These are phyloP conservation scores for Mesochorus sp. DNA, from an alignment of 2,888 invertebrate genomes.

Conservation along the genomic window DNA sequence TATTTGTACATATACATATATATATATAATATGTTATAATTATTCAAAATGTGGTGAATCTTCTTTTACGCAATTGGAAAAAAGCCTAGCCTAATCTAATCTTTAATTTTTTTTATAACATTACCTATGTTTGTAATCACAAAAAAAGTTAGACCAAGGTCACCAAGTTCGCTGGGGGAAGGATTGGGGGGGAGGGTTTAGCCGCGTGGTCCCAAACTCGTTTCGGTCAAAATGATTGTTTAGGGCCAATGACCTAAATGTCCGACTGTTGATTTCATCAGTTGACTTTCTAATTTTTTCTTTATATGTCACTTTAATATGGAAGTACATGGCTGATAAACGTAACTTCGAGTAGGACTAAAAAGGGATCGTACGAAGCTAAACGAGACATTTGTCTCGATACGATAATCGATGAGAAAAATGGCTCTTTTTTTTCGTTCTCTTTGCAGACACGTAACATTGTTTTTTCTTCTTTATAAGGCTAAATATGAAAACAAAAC, in stretches of 20 bases:
- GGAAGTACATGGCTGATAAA: slow-evolving; percentile 38
- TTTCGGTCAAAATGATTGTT: slow-evolving; percentile 55
- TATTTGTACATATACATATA: too few species aligned
- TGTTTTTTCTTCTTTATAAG: slow-evolving; percentile 8
- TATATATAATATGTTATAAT: slow-evolving; percentile 18
- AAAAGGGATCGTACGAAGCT: slow-evolving; percentile 14
- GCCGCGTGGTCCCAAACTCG: too few species aligned
- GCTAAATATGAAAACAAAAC: slow-evolving; percentile 34
- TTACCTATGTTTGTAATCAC: slow-evolving; percentile 79
- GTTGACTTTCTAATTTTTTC: not conserved
- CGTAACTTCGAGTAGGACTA: slow-evolving; percentile 23
- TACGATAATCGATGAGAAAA: slow-evolving; percentile 6
- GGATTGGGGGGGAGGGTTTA: too few species aligned
- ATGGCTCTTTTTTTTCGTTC: not conserved
- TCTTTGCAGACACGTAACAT: too few species aligned
- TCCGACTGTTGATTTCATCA: slow-evolving; percentile 32
- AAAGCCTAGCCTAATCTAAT: slow-evolving; percentile 76
- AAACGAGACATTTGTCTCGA: slow-evolving; percentile 19
- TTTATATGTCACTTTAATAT: slow-evolving; percentile 4
- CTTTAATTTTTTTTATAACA: slow-evolving; percentile 66
- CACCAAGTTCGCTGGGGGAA: too few species aligned
- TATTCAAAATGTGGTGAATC: slow-evolving; percentile 40
- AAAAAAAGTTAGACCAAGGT: slow-evolving; percentile 79
- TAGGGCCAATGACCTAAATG: slow-evolving; percentile 39
- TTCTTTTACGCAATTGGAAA: slow-evolving; percentile 69